These are phyloP conservation scores for Napeogenes sylphis DNA, from an alignment of 2,888 invertebrate species.

Conservation along the genomic window DNA sequence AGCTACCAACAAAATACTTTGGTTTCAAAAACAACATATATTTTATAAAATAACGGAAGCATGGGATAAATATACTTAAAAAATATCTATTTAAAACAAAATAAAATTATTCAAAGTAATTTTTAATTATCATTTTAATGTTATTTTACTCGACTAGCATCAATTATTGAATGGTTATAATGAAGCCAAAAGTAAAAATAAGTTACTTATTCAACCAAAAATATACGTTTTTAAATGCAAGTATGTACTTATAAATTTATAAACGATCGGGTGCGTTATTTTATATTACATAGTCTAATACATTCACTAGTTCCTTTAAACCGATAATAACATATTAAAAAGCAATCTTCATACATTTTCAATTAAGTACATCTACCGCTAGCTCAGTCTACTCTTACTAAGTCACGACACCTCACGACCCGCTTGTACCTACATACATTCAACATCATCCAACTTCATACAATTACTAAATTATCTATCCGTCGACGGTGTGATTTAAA, in stretches of 20 bases:
- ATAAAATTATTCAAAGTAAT: background rate
- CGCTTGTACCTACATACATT: too few species aligned
- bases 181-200: constrained; percentile 11
- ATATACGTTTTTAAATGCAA: background rate
- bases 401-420: background rate
- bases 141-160: constrained; percentile 26
- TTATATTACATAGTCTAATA: too few species aligned
- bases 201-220: background rate
- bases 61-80: constrained; percentile 9
- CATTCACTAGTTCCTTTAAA: too few species aligned
- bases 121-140: constrained; percentile 8
- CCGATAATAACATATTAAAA: background rate
- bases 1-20: constrained; percentile 33
- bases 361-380: constrained; percentile 31
- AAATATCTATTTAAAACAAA: background rate
- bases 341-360: constrained; percentile 1
- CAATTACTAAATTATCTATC: too few species aligned
- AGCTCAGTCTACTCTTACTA: constrained; percentile 27
- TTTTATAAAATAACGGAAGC: constrained; percentile 12
- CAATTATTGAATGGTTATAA: constrained; percentile 22
- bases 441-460: background rate
- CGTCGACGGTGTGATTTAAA: background rate
- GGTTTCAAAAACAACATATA: constrained; percentile 14
- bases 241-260: too few species aligned
- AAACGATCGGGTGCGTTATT: too few species aligned